Evolutionary conservation across 1,140 invertebrate genomes (phyloP).

Genomic region (Eupeodes corollae): DNA sequence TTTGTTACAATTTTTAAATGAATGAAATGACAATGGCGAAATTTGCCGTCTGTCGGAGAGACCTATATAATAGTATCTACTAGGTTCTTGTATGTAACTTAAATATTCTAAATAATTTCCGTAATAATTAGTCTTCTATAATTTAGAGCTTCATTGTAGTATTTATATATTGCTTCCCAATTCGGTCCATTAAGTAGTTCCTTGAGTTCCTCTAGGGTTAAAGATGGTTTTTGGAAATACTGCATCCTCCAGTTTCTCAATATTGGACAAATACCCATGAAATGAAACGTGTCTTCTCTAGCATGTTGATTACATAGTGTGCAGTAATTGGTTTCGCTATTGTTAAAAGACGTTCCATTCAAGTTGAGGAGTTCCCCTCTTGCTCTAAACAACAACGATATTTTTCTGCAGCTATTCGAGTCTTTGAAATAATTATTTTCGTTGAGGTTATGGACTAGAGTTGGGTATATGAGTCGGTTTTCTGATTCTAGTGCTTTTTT

Average conservation of each 20-base stretch:
- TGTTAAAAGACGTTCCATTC: not conserved
- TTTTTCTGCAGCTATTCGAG: not conserved
- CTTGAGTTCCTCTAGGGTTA: not conserved
- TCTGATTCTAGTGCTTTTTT: not conserved
- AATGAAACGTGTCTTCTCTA: not conserved
- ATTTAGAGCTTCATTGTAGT: not conserved
- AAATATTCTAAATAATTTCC: not conserved
- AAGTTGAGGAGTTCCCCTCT: not conserved
- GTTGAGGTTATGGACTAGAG: not conserved
- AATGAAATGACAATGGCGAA: no score
- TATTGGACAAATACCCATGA: not conserved
- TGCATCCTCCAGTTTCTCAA: not conserved
- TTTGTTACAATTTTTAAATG: no score
- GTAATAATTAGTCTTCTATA: not conserved
- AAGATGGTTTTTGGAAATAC: not conserved
- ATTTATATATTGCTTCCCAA: not conserved
- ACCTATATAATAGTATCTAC: no score
- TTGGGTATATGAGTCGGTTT: not conserved
- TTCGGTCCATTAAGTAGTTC: not conserved
- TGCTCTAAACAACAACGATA: not conserved
- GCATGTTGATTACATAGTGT: not conserved
- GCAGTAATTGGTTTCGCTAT: not conserved
- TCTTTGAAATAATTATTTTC: not conserved
- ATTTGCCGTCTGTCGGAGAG: no score
- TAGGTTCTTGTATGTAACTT: no score